Evolutionary conservation across 2,113 vertebrate species (phyloP).

Genomic region (Channa maculata): DNA sequence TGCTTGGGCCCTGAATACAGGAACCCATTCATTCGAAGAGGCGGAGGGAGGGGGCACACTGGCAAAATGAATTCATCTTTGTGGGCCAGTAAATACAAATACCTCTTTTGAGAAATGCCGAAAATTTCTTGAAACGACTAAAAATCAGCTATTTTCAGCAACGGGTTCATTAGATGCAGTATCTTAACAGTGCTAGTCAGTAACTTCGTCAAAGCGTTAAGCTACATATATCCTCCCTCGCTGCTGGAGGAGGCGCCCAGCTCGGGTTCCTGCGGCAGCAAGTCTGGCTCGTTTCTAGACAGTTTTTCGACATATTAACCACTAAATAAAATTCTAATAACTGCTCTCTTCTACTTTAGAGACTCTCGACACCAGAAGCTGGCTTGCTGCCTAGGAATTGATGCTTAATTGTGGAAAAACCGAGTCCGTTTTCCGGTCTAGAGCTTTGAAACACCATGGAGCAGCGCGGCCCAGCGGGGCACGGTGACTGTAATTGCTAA

Average conservation of each 20-base stretch:
- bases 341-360: not conserved
- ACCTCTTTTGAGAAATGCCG: constrained; percentile 39
- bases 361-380: not conserved
- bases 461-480: constrained; percentile 42
- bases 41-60: constrained; percentile 62
- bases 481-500: constrained; percentile 51
- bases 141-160: not conserved
- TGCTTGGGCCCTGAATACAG: constrained; percentile 84
- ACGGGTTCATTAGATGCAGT: not conserved
- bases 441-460: constrained; percentile 9
- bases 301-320: constrained; percentile 10
- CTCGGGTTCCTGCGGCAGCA: constrained; percentile 60
- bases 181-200: not conserved
- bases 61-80: constrained; percentile 74
- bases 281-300: constrained; percentile 26
- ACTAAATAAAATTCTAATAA: not conserved
- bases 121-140: not conserved
- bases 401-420: not conserved
- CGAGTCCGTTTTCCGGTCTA: not conserved
- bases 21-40: constrained; percentile 81
- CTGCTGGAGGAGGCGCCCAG: constrained; percentile 42
- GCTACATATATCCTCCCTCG: constrained; percentile 22
- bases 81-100: constrained; percentile 56
- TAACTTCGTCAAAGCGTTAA: constrained; percentile 23
- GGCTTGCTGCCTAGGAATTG: not conserved